Percentiles rank a stretch among this genome's conserved stretches.
Evolutionary conservation across 2,797 vertebrate species (phyloP).

Genomic region (Dicrostonyx torquatus): DNA sequence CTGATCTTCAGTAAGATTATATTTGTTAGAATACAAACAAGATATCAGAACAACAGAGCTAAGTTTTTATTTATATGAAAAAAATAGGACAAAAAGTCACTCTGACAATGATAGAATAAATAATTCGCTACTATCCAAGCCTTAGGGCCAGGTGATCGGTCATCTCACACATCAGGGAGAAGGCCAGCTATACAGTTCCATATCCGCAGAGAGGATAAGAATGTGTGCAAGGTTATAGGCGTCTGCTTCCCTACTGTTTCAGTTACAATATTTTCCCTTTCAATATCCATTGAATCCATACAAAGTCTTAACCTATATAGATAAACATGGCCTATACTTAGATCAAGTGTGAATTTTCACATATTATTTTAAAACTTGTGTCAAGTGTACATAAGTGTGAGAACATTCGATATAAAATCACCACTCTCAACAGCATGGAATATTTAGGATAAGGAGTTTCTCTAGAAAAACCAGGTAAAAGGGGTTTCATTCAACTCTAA

Average conservation of each 20-base stretch:
- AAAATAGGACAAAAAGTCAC: not conserved
- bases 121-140: not conserved
- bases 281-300: constrained; percentile 5
- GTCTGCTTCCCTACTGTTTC: not conserved
- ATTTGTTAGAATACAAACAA: no score
- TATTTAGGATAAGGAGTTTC: constrained; percentile 9
- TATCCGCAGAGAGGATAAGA: not conserved
- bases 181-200: no score
- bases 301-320: constrained; percentile 26
- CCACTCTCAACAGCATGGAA: not conserved
- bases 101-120: not conserved
- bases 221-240: not conserved
- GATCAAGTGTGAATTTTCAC: constrained; percentile 53
- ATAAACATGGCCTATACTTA: constrained; percentile 1
- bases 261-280: constrained; percentile 2
- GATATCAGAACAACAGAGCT: not conserved
- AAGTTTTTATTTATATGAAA: not conserved
- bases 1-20: no score
- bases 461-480: not conserved
- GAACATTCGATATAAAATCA: constrained; percentile 31
- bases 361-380: constrained; percentile 66
- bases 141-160: not conserved
- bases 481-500: not conserved
- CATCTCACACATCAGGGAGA: not conserved
- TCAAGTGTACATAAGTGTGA: constrained; percentile 6